These are phyloP conservation scores for Chrysemys picta DNA, from an alignment of 2,113 vertebrate genomes.

Conservation along the genomic window DNA sequence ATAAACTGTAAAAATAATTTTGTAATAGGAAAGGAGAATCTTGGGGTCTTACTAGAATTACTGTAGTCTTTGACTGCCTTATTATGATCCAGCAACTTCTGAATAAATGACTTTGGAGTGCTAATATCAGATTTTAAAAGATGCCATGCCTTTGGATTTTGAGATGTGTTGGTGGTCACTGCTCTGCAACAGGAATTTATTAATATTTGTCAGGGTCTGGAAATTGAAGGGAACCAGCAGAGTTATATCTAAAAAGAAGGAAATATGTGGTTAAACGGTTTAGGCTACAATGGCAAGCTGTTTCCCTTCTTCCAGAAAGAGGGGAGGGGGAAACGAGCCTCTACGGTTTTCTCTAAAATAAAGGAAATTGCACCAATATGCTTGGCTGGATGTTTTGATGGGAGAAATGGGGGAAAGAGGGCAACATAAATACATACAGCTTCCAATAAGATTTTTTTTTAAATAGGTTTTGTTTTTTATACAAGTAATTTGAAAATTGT, in stretches of 20 bases:
- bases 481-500: slow-evolving; percentile 4
- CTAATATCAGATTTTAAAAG: not conserved
- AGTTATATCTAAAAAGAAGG: slow-evolving; percentile 87
- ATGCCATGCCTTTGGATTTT: not conserved
- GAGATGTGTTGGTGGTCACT: not conserved
- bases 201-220: slow-evolving; percentile 55
- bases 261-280: slow-evolving; percentile 93
- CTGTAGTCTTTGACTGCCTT: not conserved
- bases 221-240: slow-evolving; percentile 72
- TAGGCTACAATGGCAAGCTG: slow-evolving; percentile 72
- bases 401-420: slow-evolving; percentile 18
- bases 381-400: slow-evolving; percentile 45
- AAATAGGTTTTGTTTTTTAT: not conserved
- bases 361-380: slow-evolving; percentile 30
- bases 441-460: not conserved
- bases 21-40: not conserved
- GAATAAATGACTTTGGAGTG: not conserved
- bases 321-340: slow-evolving; percentile 45
- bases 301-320: slow-evolving; percentile 82
- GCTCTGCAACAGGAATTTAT: slow-evolving; percentile 25
- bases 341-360: slow-evolving; percentile 40
- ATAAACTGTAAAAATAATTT: not conserved
- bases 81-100: not conserved
- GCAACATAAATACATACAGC: not conserved
- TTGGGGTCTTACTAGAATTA: not conserved